phyloP scores from a whole-genome alignment of 2,797 vertebrate species.

The Glossophaga mutica region DNA sequence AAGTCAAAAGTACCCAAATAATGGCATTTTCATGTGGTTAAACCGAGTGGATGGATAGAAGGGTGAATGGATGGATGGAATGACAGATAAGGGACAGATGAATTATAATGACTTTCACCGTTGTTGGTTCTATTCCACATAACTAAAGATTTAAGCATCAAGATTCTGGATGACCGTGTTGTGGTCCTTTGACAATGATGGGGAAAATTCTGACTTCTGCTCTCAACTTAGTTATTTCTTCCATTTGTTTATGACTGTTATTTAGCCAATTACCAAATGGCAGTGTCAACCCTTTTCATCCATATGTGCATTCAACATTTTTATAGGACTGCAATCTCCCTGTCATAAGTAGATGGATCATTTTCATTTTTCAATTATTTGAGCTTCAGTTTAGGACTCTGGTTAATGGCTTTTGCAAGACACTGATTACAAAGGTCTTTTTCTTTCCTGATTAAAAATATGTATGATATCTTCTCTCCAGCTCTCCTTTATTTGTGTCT shows the following conservation, averaged over 20 bases:
- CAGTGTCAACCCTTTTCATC: slow-evolving; percentile 12
- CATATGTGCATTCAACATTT: slow-evolving; percentile 6
- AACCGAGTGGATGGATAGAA: neutral
- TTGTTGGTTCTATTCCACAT: neutral
- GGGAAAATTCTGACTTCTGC: neutral
- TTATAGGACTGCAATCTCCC: slow-evolving; percentile 34
- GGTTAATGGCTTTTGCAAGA: slow-evolving; percentile 57
- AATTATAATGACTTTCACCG: neutral
- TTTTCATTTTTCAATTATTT: slow-evolving; percentile 68
- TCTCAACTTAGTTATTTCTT: slow-evolving; percentile 30
- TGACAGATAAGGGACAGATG: neutral
- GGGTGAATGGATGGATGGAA: neutral
- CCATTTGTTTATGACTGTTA: slow-evolving; percentile 19
- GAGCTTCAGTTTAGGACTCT: slow-evolving; percentile 56
- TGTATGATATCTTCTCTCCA: slow-evolving; percentile 35
- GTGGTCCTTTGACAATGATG: neutral
- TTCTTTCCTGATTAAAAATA: slow-evolving; percentile 62
- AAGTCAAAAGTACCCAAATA: slow-evolving; percentile 12
- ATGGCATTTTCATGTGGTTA: neutral
- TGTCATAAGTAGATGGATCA: slow-evolving; percentile 47
- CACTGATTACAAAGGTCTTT: slow-evolving; percentile 64
- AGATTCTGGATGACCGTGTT: neutral
- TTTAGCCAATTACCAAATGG: slow-evolving; percentile 40
- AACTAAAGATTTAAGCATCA: slow-evolving; percentile 11
- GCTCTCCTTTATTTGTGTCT: slow-evolving; percentile 58